phyloP scores from a whole-genome alignment of 2,888 invertebrate genomes.

The Polietes domitor region DNA sequence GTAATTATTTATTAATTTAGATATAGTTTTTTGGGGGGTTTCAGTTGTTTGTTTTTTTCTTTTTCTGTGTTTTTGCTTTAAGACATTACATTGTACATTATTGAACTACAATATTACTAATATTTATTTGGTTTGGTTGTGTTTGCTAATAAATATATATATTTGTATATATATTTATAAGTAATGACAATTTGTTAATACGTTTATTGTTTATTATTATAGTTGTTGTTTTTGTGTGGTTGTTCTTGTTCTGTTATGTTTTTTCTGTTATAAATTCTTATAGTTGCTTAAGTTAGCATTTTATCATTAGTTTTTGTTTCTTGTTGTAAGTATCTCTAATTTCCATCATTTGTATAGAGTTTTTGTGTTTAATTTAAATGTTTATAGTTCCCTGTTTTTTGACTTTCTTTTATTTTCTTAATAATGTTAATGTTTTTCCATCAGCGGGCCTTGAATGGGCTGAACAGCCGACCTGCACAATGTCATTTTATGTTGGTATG shows the following conservation, averaged over 20 bases:
- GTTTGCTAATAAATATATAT: conserved; percentile 63
- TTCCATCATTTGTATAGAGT: conserved; percentile 27
- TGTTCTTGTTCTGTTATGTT: conserved; percentile 38
- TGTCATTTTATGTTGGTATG: background rate
- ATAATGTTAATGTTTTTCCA: background rate
- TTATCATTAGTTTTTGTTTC: conserved; percentile 38
- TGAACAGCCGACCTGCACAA: background rate
- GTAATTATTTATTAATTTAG: conserved; percentile 31
- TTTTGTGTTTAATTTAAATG: conserved; percentile 24
- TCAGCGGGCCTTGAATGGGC: background rate
- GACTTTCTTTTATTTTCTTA: conserved; percentile 49
- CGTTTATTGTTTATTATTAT: conserved; percentile 8
- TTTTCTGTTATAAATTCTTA: conserved; percentile 58
- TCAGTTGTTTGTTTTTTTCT: conserved; percentile 32
- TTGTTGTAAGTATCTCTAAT: conserved; percentile 13
- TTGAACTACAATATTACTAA: conserved; percentile 66
- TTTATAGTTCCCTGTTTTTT: conserved; percentile 56
- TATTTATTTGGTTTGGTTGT: conserved; percentile 44
- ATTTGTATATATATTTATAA: conserved; percentile 67
- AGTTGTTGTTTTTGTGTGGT: conserved; percentile 31
- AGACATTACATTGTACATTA: conserved; percentile 67
- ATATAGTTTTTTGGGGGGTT: conserved; percentile 58
- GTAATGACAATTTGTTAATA: conserved; percentile 71
- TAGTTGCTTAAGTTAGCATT: conserved; percentile 49
- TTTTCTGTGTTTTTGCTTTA: conserved; percentile 30